Base-by-base conservation (phyloP, 1,140 invertebrate genomes). In the Eueides isabella region DNA sequence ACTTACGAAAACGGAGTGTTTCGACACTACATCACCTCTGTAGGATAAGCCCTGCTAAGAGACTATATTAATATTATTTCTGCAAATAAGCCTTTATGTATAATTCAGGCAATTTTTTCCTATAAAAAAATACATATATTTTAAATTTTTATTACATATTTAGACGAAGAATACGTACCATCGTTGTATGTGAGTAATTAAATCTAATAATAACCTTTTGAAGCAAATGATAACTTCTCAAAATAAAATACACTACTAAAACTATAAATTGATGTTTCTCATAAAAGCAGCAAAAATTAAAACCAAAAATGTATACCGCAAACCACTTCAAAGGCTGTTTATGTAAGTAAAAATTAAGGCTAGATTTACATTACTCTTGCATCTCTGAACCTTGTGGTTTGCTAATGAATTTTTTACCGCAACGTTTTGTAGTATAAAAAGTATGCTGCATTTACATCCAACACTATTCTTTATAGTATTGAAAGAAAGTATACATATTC, bases 271-370 rank as follows among this genome's bases (percentile, higher is more conserved):
- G 44, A 55, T 55, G 19, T 23, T 55, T 11, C 3, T 26, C 48
- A 26, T 55, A 12, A 55, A 55, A 55, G 23, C 48, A 4, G 19
- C 61, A 30, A 63, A 63, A 63, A 31, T 31, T 5, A 30, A 63
- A 16, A 63, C 26, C 6, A 30, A 74, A 68, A 48, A 73, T 35
- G 67, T 33, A 31, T 31, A 33, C 67, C 67, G 48, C 67, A 69
- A 61, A 29, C 67, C 67, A 30, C 48, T 69, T 69, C 67, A 69
- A 69, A 69, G 67, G 61, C 41, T 68, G 44, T 68, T 68, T 68
- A 30, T 68, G 67, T 68, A 26, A 68, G 67, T 68, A 30, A 26
- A 69, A 69, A 69, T 61, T 31, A 61, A 69, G 67, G 48, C 67
- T 61, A 61, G 55, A 69, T 69, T 69, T 69, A 61, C 67, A 69